A percentile compares a stretch with the other conserved stretches of the same genome.
phyloP scores from a whole-genome alignment of 2,113 vertebrate species.

The Phalacrocorax carbo region DNA sequence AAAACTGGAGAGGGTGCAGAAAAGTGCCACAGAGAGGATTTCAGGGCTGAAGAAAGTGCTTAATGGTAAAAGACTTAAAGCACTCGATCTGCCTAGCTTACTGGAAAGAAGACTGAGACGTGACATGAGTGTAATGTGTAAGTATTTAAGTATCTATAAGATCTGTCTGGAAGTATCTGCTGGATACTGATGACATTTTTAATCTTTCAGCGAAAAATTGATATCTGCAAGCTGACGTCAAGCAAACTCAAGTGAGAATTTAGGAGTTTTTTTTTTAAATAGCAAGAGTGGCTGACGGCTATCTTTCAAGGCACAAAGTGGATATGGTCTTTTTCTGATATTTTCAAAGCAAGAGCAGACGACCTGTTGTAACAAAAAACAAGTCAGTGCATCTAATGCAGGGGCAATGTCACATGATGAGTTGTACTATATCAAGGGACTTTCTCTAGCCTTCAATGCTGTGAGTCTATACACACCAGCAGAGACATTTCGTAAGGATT shows the following conservation, averaged over 20 bases:
- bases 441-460: background rate
- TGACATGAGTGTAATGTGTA: constrained; percentile 1
- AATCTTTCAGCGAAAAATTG: background rate
- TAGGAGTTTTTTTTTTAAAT: background rate
- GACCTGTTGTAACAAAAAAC: background rate
- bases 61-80: constrained; percentile 41
- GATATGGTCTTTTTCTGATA: background rate
- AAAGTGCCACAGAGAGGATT: constrained; percentile 24
- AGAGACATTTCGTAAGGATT: background rate
- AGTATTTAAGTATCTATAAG: background rate
- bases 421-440: background rate
- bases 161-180: background rate
- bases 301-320: background rate
- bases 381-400: background rate
- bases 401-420: background rate
- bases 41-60: constrained; percentile 33
- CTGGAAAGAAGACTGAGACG: constrained; percentile 29
- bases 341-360: background rate
- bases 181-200: background rate
- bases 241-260: background rate
- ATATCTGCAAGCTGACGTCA: background rate
- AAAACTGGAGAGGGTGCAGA: constrained; percentile 14
- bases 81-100: background rate
- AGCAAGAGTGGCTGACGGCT: background rate
- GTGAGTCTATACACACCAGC: background rate